Evolutionary conservation across 2,113 vertebrate species (phyloP).

Genomic region (Vulpes ferrilata): DNA sequence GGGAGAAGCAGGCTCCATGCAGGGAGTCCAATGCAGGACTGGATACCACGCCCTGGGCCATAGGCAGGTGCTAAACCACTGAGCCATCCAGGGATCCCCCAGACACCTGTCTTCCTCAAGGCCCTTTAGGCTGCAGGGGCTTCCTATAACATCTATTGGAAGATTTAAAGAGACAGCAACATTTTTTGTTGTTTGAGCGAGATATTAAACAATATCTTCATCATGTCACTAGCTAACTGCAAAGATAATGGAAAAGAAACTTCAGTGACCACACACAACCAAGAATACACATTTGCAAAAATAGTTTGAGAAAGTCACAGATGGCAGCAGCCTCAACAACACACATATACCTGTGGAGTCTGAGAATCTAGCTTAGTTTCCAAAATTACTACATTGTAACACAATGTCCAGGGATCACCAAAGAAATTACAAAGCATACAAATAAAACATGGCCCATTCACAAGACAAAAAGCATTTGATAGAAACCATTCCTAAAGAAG

Average conservation of each 20-base stretch:
- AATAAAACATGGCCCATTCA: neutral
- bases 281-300: conserved; percentile 18
- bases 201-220: neutral
- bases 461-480: neutral
- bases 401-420: neutral
- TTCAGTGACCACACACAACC: neutral
- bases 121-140: neutral
- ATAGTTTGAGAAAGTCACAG: neutral
- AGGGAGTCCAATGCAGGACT: no score
- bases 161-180: neutral
- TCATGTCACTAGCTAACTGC: neutral
- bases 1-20: no score
- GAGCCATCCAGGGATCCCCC: no score
- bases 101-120: neutral
- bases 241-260: conserved; percentile 11
- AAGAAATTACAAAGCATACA: conserved; percentile 13
- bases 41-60: no score
- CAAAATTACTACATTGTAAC: neutral
- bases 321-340: neutral
- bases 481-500: neutral
- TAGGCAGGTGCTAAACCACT: no score
- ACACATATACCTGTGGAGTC: neutral
- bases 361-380: neutral
- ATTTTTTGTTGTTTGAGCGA: neutral
- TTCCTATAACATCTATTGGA: neutral